phyloP scores from a whole-genome alignment of 2,113 vertebrate species.

The Elaphurus davidianus region DNA sequence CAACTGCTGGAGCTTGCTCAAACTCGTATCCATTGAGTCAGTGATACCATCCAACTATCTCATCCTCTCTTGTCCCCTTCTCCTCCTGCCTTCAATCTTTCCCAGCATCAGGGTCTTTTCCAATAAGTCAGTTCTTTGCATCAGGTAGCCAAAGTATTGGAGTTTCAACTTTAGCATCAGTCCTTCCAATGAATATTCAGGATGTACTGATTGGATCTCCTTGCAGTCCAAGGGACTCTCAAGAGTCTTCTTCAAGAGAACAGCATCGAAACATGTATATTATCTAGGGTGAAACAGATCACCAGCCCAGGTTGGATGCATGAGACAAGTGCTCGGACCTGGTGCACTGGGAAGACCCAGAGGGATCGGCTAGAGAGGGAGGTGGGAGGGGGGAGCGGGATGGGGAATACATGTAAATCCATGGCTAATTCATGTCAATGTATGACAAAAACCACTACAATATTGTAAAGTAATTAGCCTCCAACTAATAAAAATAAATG shows the following conservation, averaged over 20 bases:
- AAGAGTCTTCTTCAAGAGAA: neutral
- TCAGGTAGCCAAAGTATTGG: neutral
- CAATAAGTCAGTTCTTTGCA: neutral
- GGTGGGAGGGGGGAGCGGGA: too few species aligned
- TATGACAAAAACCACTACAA: too few species aligned
- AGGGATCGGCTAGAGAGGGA: too few species aligned
- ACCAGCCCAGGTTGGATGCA: too few species aligned
- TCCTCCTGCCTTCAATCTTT: neutral
- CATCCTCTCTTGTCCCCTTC: neutral
- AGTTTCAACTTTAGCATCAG: neutral
- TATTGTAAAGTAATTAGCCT: too few species aligned
- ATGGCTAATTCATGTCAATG: too few species aligned
- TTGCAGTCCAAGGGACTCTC: neutral
- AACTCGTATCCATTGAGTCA: neutral
- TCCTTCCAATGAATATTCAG: neutral
- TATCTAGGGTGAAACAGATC: too few species aligned
- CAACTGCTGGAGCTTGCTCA: neutral
- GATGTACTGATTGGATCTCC: neutral
- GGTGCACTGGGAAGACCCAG: too few species aligned
- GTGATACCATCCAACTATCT: neutral
- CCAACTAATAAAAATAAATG: too few species aligned
- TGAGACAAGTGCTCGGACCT: too few species aligned
- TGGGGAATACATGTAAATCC: too few species aligned
- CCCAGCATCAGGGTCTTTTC: neutral
- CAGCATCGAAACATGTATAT: too few species aligned